phyloP scores from a whole-genome alignment of 1,140 invertebrate species.

The Callitettix versicolor region DNA sequence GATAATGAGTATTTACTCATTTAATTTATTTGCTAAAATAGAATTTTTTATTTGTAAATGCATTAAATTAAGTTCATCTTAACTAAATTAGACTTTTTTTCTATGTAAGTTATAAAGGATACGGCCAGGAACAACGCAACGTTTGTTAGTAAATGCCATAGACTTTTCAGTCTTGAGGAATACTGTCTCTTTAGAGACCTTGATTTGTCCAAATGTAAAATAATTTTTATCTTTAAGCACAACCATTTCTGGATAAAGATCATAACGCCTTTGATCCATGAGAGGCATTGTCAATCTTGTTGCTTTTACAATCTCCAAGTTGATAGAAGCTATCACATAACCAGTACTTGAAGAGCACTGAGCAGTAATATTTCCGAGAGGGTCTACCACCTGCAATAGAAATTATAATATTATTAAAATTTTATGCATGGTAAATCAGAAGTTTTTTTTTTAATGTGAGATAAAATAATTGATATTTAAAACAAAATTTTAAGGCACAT shows the following conservation, averaged over 20 bases:
- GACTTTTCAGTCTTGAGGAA: slow-evolving; percentile 43
- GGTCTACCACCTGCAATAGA: slow-evolving; percentile 63
- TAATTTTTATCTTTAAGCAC: slow-evolving; percentile 16
- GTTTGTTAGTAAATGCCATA: slow-evolving; percentile 56
- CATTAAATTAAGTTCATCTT: no score
- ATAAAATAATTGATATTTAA: no score
- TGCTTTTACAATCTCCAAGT: slow-evolving; percentile 49
- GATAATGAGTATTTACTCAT: no score
- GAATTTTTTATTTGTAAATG: no score
- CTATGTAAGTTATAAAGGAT: slow-evolving; percentile 40
- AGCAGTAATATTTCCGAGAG: slow-evolving; percentile 79
- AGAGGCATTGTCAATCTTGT: slow-evolving; percentile 79
- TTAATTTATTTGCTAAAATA: no score
- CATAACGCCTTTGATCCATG: slow-evolving; percentile 61
- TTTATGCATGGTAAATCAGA: no score
- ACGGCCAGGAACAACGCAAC: slow-evolving; percentile 81
- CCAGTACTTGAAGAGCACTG: slow-evolving; percentile 55
- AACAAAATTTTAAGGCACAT: no score
- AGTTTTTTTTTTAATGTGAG: no score
- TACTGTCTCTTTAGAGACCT: slow-evolving; percentile 41
- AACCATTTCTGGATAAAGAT: slow-evolving; percentile 43
- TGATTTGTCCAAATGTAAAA: slow-evolving; percentile 45
- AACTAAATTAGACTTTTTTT: no score
- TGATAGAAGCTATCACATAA: slow-evolving; percentile 60
- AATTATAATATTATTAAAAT: no score